Evolutionary conservation across 2,113 vertebrate genomes (phyloP).

Genomic region (Anoura caudifer): DNA sequence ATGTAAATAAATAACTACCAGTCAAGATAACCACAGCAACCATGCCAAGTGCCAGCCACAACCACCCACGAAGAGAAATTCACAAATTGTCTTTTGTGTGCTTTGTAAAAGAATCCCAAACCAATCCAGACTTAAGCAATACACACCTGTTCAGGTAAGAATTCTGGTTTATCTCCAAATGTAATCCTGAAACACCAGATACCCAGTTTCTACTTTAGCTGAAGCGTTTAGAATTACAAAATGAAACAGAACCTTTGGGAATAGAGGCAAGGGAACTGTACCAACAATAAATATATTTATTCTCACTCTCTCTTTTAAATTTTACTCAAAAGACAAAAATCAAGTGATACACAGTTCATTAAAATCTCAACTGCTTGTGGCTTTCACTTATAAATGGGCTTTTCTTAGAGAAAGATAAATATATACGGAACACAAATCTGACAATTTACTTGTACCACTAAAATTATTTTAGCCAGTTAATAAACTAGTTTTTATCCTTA

Average conservation of each 20-base stretch:
- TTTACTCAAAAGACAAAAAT: slow-evolving; percentile 9
- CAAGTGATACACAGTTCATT: neutral
- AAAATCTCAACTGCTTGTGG: neutral
- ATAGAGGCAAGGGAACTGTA: neutral
- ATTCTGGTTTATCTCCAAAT: slow-evolving; percentile 46
- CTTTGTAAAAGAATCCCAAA: slow-evolving; percentile 49
- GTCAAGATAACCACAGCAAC: neutral
- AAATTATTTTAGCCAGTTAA: neutral
- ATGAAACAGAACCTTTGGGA: slow-evolving; percentile 16
- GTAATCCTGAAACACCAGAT: slow-evolving; percentile 27
- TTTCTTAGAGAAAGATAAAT: neutral
- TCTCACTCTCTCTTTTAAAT: neutral
- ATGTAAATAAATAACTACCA: slow-evolving; percentile 58
- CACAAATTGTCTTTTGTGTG: neutral
- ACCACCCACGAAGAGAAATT: slow-evolving; percentile 15
- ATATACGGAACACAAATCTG: neutral
- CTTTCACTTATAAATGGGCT: neutral
- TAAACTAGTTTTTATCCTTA: neutral
- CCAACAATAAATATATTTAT: neutral
- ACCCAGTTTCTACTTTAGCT: neutral
- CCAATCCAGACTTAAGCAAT: neutral
- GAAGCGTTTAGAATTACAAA: slow-evolving; percentile 29
- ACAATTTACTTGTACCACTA: neutral
- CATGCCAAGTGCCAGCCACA: neutral
- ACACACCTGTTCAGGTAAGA: slow-evolving; percentile 29